Base-by-base conservation (phyloP, 2,113 vertebrate genomes). In the Bothrops jararaca region DNA sequence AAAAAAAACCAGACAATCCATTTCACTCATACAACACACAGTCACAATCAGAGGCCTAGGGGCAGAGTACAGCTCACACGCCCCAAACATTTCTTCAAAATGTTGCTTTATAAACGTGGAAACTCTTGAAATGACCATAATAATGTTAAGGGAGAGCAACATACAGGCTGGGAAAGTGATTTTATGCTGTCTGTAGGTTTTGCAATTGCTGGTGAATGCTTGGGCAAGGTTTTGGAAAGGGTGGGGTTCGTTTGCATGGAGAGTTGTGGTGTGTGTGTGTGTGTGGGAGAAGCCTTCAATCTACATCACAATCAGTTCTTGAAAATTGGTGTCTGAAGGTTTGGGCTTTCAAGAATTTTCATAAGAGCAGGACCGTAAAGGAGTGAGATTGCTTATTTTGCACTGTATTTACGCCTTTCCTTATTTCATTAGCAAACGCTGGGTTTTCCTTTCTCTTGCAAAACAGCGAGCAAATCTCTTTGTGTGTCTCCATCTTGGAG, bases 401-500 rank as follows among this genome's bases (percentile, higher is more conserved):
- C 34, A 8, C 6, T 39, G 5, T 39, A 20, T 80, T 20, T 18
- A 39, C 2, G 7, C 69, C n/a, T 39, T 80, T 80, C 69, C 69
- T 80, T 39, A 80, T 22, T 80, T 80, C n/a, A 8, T 39, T 80
- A 22, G n/a, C 34, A 80, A 39, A 39, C 74, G 9, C 34, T 42
- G 34, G 15, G 6, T 22, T 80, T 80, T 42, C 34, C 34, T 93
- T 22, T 93, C 58, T 86, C 8, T 24, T 5, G 6, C 58, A 0
- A 90, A 42, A 20, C 96, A 99, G 99, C 95, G 98, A 99, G 95
- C 98, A 98, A 95, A 97, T 98, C 10, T 95, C 98, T 80, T 94
- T 98, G 0, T 99, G 99, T 89, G 98, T 99, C 39, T 98, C 98
- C 50, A 98, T 99, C 95, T 97, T 99, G 93, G 98, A 98, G 93